Percentiles rank a stretch among this genome's conserved stretches.
These are phyloP conservation scores for Cantharis flavilabris DNA, from an alignment of 2,888 invertebrate genomes.

Conservation along the genomic window DNA sequence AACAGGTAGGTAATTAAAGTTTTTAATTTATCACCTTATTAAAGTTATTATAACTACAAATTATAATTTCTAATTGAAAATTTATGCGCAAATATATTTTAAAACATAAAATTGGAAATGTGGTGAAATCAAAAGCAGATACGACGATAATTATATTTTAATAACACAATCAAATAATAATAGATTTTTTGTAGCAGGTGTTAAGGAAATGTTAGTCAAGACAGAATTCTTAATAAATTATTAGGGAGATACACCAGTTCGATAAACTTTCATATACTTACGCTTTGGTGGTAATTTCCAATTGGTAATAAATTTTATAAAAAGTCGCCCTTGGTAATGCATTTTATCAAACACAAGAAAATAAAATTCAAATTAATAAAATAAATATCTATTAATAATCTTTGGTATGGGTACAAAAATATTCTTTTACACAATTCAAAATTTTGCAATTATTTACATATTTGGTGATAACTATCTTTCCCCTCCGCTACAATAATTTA, in stretches of 20 bases:
- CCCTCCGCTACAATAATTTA: neutral
- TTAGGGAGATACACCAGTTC: constrained; percentile 2
- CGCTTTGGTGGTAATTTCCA: constrained; percentile 1
- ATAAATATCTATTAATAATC: constrained; percentile 23
- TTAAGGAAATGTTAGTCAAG: constrained; percentile 1
- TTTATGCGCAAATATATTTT: neutral
- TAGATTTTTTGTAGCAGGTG: constrained; percentile 24
- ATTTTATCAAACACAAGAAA: neutral
- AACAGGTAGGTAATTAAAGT: neutral
- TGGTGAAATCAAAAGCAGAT: constrained; percentile 33
- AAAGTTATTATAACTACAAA: neutral
- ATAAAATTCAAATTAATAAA: constrained; percentile 4
- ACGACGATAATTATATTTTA: constrained; percentile 31
- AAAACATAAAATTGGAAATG: constrained; percentile 7
- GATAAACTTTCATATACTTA: constrained; percentile 10
- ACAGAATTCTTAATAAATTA: constrained; percentile 16
- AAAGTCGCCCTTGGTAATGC: neutral
- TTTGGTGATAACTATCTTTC: neutral
- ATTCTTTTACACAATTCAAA: neutral
- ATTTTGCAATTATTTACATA: neutral
- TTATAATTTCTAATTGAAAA: neutral
- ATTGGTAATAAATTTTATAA: constrained; percentile 6
- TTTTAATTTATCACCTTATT: neutral
- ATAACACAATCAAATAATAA: constrained; percentile 32
- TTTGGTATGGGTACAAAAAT: constrained; percentile 15